Base-by-base conservation (phyloP, 2,113 vertebrate species). In the Scophthalmus maximus region DNA sequence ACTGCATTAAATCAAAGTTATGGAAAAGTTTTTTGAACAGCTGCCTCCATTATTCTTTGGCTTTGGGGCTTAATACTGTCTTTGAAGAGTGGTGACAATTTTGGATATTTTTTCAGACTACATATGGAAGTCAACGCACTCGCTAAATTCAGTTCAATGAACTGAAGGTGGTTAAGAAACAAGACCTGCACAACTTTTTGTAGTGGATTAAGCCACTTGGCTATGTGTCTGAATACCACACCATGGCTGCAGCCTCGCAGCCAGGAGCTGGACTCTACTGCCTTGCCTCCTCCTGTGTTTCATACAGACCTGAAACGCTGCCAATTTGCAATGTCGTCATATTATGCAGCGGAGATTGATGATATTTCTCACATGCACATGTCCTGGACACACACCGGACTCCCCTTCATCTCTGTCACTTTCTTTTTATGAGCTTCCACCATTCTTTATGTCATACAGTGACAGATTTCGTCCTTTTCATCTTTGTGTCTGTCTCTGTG, bases 401-500 rank as follows among this genome's bases (percentile, higher is more conserved):
- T n/a, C 32, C 5, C 20, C 34, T 47, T 44, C 50, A 52, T 69
- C 55, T 22, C 50, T n/a, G 11, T 57, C 53, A 64, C 42, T 65
- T 27, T 53, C 46, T 55, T 8, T 50, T 29, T 65, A 23, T 57
- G 10, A 52, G 47, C 5, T 53, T 23, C 36, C 68, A 46, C 64
- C 49, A 27, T 11, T 15, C 14, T 46, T 17, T 14, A 49, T 30
- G 60, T n/a, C 72, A 55, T 56, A 58, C 63, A 71, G 23, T 34
- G 58, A 59, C 62, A 78, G 49, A 73, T 72, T 49, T 22, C 20
- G 23, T 51, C 42, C 73, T 75, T 81, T 76, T 44, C 59, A 46
- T 78, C 36, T 53, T 2, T 32, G 47, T 67, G 36, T 76, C 2
- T 65, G 52, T 59, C 8, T 68, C 30, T 67, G 53, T 64, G 81